These are phyloP conservation scores for Steromphala cineraria DNA, from an alignment of 2,888 invertebrate genomes.

Conservation along the genomic window DNA sequence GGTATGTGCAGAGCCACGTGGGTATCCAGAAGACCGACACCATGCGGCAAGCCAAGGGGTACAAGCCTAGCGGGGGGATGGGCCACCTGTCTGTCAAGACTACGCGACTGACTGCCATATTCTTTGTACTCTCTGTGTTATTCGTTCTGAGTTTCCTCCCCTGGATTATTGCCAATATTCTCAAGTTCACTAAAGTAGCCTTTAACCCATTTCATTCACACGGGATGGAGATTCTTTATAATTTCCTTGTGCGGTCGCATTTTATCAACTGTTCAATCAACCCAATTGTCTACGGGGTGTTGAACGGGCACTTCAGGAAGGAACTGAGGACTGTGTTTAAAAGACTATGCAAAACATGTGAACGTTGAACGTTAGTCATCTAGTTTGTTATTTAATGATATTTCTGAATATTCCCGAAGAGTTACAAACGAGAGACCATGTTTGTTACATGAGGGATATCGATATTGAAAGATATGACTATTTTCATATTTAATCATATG, in stretches of 20 bases:
- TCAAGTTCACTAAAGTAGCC: slow-evolving; percentile 53
- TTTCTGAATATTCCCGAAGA: not conserved
- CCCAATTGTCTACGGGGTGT: slow-evolving; percentile 59
- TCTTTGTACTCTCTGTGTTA: slow-evolving; percentile 56
- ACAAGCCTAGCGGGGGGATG: slow-evolving; percentile 22
- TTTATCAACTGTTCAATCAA: slow-evolving; percentile 62
- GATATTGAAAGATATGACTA: too few relatives aligned
- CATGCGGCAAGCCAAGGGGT: slow-evolving; percentile 18
- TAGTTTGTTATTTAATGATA: not conserved
- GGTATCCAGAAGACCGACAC: slow-evolving; percentile 25
- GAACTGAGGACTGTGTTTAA: slow-evolving; percentile 40
- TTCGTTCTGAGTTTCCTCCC: slow-evolving; percentile 60
- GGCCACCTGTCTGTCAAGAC: slow-evolving; percentile 41
- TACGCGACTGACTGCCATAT: slow-evolving; percentile 57
- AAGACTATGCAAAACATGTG: slow-evolving; percentile 1
- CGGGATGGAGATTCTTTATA: slow-evolving; percentile 51
- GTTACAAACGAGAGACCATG: too few relatives aligned
- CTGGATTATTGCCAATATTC: slow-evolving; percentile 53
- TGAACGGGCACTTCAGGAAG: slow-evolving; percentile 51
- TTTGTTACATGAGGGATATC: too few relatives aligned
- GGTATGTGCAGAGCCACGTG: slow-evolving; percentile 20
- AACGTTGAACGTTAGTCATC: not conserved
- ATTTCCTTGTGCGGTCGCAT: slow-evolving; percentile 60
- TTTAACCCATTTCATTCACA: slow-evolving; percentile 44
- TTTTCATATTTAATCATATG: too few relatives aligned